phyloP scores from a whole-genome alignment of 2,888 invertebrate species.

The Raillietiella orientalis region DNA sequence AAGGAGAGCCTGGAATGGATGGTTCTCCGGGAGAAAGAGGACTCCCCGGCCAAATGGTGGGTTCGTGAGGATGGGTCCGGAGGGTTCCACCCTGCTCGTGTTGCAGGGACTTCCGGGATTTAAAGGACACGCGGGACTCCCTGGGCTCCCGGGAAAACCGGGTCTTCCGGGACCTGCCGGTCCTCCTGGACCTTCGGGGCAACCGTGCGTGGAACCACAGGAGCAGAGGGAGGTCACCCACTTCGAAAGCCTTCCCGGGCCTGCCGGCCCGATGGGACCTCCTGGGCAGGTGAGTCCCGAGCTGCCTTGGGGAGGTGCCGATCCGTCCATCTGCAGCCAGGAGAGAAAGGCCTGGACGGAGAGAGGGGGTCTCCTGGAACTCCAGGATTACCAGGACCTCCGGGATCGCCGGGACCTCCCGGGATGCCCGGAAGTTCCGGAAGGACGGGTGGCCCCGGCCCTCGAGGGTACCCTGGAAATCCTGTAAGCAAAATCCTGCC shows the following conservation, averaged over 20 bases:
- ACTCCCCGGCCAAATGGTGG: slow-evolving; percentile 14
- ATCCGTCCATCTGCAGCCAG: too few species aligned
- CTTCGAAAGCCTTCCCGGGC: slow-evolving; percentile 14
- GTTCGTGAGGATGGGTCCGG: slow-evolving; percentile 2
- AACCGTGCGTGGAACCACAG: slow-evolving; percentile 7
- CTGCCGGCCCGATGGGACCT: slow-evolving; percentile 19
- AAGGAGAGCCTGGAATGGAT: slow-evolving; percentile 14
- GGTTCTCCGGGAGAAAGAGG: slow-evolving; percentile 17
- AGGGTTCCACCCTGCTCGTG: slow-evolving; percentile 6
- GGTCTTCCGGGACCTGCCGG: slow-evolving; percentile 17
- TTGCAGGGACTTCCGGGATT: slow-evolving; percentile 12
- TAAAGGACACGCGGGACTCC: slow-evolving; percentile 13
- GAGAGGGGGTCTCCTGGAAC: slow-evolving; percentile 18
- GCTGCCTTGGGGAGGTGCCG: too few species aligned
- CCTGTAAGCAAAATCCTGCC: slow-evolving; percentile 9
- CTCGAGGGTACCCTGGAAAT: slow-evolving; percentile 12
- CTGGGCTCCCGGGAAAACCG: slow-evolving; percentile 14
- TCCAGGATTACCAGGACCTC: slow-evolving; percentile 22
- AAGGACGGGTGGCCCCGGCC: slow-evolving; percentile 12
- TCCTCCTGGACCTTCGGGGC: slow-evolving; percentile 14
- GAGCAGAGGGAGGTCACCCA: too few species aligned
- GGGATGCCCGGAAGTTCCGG: slow-evolving; percentile 24
- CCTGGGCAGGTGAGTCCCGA: too few species aligned
- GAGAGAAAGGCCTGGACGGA: too few species aligned
- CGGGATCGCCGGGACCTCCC: slow-evolving; percentile 23